Evolutionary conservation across 2,113 vertebrate genomes (phyloP).

Genomic region (Electrona antarctica): DNA sequence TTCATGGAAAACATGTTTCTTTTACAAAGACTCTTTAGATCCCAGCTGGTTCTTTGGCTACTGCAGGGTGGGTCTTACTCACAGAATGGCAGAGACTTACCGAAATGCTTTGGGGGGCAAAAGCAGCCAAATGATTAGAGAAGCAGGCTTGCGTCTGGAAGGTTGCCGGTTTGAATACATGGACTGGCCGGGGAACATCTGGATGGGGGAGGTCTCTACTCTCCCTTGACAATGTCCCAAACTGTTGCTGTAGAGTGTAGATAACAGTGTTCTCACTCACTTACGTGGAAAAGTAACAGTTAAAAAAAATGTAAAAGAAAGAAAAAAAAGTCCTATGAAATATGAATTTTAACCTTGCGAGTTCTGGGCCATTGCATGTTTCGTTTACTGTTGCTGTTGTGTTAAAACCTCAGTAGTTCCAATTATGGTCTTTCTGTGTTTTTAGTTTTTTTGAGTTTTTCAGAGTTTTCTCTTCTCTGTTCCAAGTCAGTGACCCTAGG

Average conservation of each 20-base stretch:
- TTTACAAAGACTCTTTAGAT: slow-evolving; percentile 50
- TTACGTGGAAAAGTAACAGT: not conserved
- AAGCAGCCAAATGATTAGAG: slow-evolving; percentile 56
- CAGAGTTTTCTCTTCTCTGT: not conserved
- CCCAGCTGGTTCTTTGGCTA: slow-evolving; percentile 53
- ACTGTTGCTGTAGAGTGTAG: not conserved
- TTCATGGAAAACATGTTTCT: slow-evolving; percentile 70
- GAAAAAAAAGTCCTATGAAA: too few relatives aligned
- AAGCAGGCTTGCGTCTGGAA: slow-evolving; percentile 48
- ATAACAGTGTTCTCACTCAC: not conserved
- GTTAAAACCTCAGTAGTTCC: too few relatives aligned
- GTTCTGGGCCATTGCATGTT: not conserved
- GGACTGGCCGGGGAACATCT: slow-evolving; percentile 19
- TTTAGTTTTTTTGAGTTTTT: too few relatives aligned
- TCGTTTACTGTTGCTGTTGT: not conserved
- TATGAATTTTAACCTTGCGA: too few relatives aligned
- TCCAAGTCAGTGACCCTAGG: not conserved
- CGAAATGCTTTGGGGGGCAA: slow-evolving; percentile 39
- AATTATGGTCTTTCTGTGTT: too few relatives aligned
- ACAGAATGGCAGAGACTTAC: slow-evolving; percentile 49
- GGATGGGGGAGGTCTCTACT: slow-evolving; percentile 2
- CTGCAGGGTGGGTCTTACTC: slow-evolving; percentile 57
- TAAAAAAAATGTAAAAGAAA: too few relatives aligned
- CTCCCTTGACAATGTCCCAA: not conserved
- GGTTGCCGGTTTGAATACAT: slow-evolving; percentile 29